Percentiles rank a stretch among this genome's conserved stretches.
Evolutionary conservation across 2,797 vertebrate genomes (phyloP).

Genomic region (Gymnopithys bicolor): DNA sequence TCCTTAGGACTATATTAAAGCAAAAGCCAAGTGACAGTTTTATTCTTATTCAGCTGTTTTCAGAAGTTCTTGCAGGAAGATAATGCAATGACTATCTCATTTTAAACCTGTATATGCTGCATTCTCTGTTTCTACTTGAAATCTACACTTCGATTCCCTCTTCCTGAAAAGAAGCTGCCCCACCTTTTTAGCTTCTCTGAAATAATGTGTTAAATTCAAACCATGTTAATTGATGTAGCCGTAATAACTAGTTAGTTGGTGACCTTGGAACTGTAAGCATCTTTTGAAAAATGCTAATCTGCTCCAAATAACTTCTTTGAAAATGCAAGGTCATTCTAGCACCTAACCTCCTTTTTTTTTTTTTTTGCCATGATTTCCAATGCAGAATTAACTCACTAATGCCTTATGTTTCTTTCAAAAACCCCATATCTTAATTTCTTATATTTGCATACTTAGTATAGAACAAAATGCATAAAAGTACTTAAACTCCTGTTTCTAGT

Average conservation of each 20-base stretch:
- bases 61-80: neutral
- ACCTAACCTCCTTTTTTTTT: neutral
- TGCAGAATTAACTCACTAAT: neutral
- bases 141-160: neutral
- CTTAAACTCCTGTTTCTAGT: neutral
- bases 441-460: neutral
- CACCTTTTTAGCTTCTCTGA: neutral
- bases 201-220: neutral
- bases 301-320: neutral
- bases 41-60: neutral
- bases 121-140: neutral
- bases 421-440: neutral
- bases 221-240: neutral
- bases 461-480: neutral
- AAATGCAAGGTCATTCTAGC: neutral
- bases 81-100: neutral
- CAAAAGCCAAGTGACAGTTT: neutral
- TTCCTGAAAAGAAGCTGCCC: neutral
- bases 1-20: neutral
- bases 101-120: neutral
- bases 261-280: neutral
- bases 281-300: neutral
- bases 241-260: neutral
- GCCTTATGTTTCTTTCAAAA: neutral
- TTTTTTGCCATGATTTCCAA: neutral